Evolutionary conservation across 2,888 invertebrate species (phyloP).

Genomic region (Conchocele bisecta): DNA sequence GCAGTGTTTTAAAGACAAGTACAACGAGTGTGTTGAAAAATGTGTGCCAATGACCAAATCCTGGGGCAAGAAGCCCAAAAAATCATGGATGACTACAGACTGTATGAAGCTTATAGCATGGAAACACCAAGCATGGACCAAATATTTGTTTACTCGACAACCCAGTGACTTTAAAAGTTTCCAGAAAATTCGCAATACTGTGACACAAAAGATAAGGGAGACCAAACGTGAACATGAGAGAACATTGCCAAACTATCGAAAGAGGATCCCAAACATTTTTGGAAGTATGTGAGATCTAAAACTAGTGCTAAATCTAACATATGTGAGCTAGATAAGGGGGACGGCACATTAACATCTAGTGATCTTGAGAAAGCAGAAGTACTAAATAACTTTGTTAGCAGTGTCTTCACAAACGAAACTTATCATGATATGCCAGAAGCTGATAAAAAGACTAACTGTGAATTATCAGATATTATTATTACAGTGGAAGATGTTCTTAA

Average conservation of each 20-base stretch:
- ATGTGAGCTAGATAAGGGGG: not conserved
- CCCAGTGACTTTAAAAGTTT: not conserved
- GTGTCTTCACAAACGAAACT: not conserved
- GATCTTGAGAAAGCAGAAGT: not conserved
- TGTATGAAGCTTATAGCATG: not conserved
- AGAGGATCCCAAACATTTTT: constrained; percentile 2
- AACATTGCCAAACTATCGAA: not conserved
- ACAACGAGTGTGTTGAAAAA: not conserved
- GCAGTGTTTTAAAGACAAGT: not conserved
- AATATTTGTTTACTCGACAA: not conserved
- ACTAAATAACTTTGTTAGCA: not conserved
- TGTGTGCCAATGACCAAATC: not conserved
- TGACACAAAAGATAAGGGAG: not conserved
- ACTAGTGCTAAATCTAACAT: not conserved
- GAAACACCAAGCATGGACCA: constrained; percentile 2
- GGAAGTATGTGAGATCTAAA: constrained; percentile 2
- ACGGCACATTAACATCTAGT: not conserved
- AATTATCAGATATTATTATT: not conserved
- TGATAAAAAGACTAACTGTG: not conserved
- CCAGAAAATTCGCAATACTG: not conserved
- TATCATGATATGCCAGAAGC: not conserved
- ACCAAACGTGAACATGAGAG: not conserved
- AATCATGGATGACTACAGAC: not conserved
- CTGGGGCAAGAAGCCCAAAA: not conserved
- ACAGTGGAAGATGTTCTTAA: not conserved